Evolutionary conservation across 1,140 invertebrate species (phyloP).

Genomic region (Andricus grossulariae): DNA sequence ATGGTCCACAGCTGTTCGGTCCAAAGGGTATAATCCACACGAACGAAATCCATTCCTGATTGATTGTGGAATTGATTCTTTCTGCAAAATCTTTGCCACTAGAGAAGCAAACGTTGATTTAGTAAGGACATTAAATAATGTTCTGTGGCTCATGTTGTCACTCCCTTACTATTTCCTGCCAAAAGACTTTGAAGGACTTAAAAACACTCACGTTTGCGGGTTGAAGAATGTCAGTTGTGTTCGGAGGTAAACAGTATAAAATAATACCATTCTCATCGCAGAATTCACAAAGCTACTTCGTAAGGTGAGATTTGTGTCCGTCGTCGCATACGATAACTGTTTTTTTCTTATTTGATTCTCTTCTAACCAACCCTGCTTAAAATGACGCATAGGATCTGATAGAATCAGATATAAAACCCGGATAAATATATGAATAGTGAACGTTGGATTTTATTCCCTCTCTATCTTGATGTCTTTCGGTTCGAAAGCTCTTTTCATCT

Average conservation of each 20-base stretch:
- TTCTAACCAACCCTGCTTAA: slow-evolving; percentile 56
- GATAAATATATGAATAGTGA: slow-evolving; percentile 71
- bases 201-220: slow-evolving; percentile 71
- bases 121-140: slow-evolving; percentile 21
- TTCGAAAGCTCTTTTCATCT: too few relatives aligned
- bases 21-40: slow-evolving; percentile 60
- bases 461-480: too few relatives aligned
- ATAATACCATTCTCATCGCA: slow-evolving; percentile 68
- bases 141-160: slow-evolving; percentile 37
- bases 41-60: slow-evolving; percentile 36
- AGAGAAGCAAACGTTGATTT: too few relatives aligned
- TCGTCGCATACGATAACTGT: slow-evolving; percentile 66
- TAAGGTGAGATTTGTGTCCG: slow-evolving; percentile 52
- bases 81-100: too few relatives aligned
- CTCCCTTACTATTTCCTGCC: slow-evolving; percentile 52
- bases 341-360: slow-evolving; percentile 53
- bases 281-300: slow-evolving; percentile 60
- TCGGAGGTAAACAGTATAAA: slow-evolving; percentile 67
- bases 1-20: slow-evolving; percentile 57
- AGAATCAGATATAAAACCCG: slow-evolving; percentile 66
- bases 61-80: too few relatives aligned
- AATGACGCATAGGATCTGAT: too few relatives aligned
- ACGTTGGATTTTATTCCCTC: slow-evolving; percentile 69
- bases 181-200: slow-evolving; percentile 59
- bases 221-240: slow-evolving; percentile 71